Base-by-base conservation (phyloP, 2,888 invertebrate genomes). In the Hedya salicella region DNA sequence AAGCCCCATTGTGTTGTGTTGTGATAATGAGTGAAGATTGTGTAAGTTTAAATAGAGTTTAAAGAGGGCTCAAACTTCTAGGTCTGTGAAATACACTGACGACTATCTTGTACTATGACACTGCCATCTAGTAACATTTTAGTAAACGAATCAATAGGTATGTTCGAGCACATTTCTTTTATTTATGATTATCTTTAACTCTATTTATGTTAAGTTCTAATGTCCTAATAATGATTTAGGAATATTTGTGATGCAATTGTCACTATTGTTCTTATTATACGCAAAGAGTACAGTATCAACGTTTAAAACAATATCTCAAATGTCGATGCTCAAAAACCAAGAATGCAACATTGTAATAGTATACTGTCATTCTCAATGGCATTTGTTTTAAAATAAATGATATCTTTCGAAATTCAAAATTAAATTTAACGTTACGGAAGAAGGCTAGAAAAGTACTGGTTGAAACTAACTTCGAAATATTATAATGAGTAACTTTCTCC, bases 401-500 rank as follows among this genome's bases (percentile, higher is more conserved):
- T 13, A 5, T 19, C 5, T 40, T 36, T 21, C 14, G 2, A 36
- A 11, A 52, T 65, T 59, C 52, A 59, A 65, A 65, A 44, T 64
- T 30, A 2, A 40, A 17, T 44, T 59, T 21, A 25, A 25, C 59
- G 59, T 50, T 59, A 52, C 21, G 17, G n/a, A 19, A 3, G 9
- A 44, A n/a, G n/a, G n/a, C n/a, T n/a, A n/a, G n/a, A n/a, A n/a
- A n/a, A n/a, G n/a, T n/a, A n/a, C n/a, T n/a, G n/a, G n/a, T n/a
- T n/a, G n/a, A n/a, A n/a, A n/a, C n/a, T n/a, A n/a, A 25, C 25
- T 25, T 3, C 25, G 25, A 25, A 25, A 25, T 49, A 53, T 30
- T 46, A 62, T 44, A 68, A 88, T 89, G 88, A 82, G 83, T 64
- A 75, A 52, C 63, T 50, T 80, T 65, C 64, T 88, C 19, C 76